phyloP scores from a whole-genome alignment of 2,797 vertebrate species.

The Pseudochaenichthys georgianus region DNA sequence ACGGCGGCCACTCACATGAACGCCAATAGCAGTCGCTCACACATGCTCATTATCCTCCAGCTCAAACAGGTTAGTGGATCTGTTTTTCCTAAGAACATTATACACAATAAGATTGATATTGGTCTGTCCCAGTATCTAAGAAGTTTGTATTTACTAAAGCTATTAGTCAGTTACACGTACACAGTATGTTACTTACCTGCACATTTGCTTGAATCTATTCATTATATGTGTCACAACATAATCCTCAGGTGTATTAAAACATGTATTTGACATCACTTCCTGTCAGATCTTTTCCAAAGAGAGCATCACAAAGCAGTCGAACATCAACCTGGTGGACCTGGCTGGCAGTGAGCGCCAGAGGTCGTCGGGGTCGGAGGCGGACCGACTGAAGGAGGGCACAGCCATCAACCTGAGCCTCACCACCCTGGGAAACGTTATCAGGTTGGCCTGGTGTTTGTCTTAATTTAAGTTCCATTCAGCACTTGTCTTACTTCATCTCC shows the following conservation, averaged over 20 bases:
- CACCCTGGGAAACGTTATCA: conserved; percentile 92
- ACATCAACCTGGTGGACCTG: conserved; percentile 90
- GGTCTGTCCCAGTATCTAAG: neutral
- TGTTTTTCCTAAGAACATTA: neutral
- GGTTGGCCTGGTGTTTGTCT: conserved; percentile 69
- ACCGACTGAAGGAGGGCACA: conserved; percentile 90
- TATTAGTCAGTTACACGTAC: neutral
- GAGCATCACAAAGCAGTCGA: conserved; percentile 90
- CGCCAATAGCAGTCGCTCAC: conserved; percentile 90
- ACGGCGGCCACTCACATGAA: conserved; percentile 91
- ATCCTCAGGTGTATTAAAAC: neutral
- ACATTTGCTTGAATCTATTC: neutral
- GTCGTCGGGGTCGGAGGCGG: conserved; percentile 89
- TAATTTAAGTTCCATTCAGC: neutral
- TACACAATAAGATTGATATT: neutral
- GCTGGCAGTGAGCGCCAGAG: conserved; percentile 92
- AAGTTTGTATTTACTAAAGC: too few species aligned
- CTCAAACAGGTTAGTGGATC: conserved; percentile 85
- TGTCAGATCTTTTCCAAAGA: conserved; percentile 89
- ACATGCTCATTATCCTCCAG: conserved; percentile 90
- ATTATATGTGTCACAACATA: neutral
- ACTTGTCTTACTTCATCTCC: neutral
- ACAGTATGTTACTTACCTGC: neutral
- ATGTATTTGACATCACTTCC: conserved; percentile 1
- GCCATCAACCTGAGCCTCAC: conserved; percentile 93